Evolutionary conservation across 2,113 vertebrate species (phyloP), one percentile per base, ranked within the genome.

Genomic region (Sclerurus mexicanus): DNA sequence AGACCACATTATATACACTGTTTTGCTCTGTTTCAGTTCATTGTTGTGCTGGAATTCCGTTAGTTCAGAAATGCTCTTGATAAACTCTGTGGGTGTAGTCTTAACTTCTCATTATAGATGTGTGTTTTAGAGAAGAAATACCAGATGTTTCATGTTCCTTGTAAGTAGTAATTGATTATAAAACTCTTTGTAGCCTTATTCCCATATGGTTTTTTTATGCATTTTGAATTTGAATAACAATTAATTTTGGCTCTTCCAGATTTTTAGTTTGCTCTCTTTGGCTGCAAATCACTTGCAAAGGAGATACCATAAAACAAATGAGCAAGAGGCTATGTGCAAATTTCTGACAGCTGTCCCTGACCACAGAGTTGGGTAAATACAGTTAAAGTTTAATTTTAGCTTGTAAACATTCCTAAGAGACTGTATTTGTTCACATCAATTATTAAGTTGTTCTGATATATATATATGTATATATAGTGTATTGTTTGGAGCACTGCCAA

Each of bases 241-340:
- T 60, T 59, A 37, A 94, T 50, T 85, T 96, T 67, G 59, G 20
- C 63, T 97, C 49, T 97, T 95, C 28, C 96, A 98, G 98, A 97
- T 98, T 93, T 98, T 97, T 96, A 97, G 66, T 91, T 97, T 98
- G 56, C 98, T 98, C 76, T 98, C 98, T 86, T 96, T 98, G 94
- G 97, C 97, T 95, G 90, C 96, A 93, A 98, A 96, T 95, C 78
- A 85, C 28, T 68, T 97, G 63, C 96, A 97, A 93, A 91, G 91
- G 95, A 98, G 87, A 59, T 87, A 81, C 68, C 86, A 89, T 35
- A 93, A 96, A 62, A 46, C 91, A 22, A 87, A 88, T 84, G 98
- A 98, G 92, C 98, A 98, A 77, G 97, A 99, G 27, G 95, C 92
- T 10, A 92, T 98, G 79, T 97, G 96, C 63, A 98, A 97, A 92